Evolutionary conservation across 2,888 invertebrate species (phyloP), one percentile per base, ranked within the genome.

Genomic region (Rhagium mordax): DNA sequence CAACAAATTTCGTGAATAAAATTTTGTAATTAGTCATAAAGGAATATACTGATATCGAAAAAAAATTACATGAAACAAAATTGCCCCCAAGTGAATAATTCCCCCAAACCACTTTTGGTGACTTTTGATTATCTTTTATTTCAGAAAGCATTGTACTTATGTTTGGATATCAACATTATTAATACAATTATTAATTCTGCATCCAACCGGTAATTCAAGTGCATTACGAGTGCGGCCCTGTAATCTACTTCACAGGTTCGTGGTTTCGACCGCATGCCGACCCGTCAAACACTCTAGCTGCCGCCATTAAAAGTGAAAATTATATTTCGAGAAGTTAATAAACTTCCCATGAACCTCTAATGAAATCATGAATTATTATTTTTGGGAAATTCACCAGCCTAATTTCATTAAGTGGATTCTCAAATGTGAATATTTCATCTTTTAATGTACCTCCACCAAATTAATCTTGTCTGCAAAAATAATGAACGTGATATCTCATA

Each of bases 301-400:
- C 65, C 69, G 72, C 74, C 73, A 76, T 77, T 75, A 76, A 73
- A 76, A 76, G 78, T 74, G 78, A 76, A 76, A 78, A 76, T 78
- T 79, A 78, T 79, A 79, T 78, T 79, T 79, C 74, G 67, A 74
- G 72, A 68, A 77, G 76, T 79, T 79, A 75, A 81, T 81, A 79
- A 79, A 81, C 78, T 81, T 78, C 76, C 75, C 77, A 79, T 78
- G 79, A 78, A 77, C 78, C 78, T 72, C 77, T 81, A 79, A 79
- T 79, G 78, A 81, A 81, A 77, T 81, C 78, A 75, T 79, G 77
- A 81, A 79, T 81, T 78, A 78, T 79, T 79, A 75, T 77, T 78
- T 77, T 74, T 71, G 75, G 76, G 76, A 67, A 67, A 57, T 57
- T 67, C 65, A n/a, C 57, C 55, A n/a, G 67, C 55, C 67, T 67